Percentiles rank a stretch among this genome's conserved stretches.
Conservation (phyloP, 2,113 vertebrate species). For the Myiagra hebetior region DNA sequence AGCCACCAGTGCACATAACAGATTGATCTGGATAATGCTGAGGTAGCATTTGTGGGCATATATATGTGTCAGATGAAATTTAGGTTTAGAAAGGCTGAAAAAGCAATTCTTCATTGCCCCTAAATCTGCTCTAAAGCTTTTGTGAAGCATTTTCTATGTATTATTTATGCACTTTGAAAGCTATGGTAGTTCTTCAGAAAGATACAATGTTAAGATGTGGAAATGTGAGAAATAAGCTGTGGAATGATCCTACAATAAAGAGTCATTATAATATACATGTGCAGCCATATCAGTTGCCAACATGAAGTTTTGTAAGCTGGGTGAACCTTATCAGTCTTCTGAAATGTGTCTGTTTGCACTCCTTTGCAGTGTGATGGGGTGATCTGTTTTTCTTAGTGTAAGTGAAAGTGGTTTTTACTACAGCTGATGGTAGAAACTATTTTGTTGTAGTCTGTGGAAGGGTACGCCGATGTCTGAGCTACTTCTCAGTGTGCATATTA, state of each 20-base stretch:
- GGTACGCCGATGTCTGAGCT: not conserved
- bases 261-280: not conserved
- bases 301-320: not conserved
- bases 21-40: not conserved
- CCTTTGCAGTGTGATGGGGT: not conserved
- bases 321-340: not conserved
- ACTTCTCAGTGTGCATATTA: not conserved
- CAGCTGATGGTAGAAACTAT: not conserved
- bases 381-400: not conserved
- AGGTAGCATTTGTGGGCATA: not conserved
- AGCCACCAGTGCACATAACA: not conserved
- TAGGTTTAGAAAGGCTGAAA: not conserved
- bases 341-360: not conserved
- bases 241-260: not conserved
- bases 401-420: not conserved
- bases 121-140: not conserved
- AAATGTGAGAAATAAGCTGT: not conserved
- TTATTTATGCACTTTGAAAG: not conserved
- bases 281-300: not conserved
- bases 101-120: not conserved
- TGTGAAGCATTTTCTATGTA: not conserved
- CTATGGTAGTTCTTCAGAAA: not conserved
- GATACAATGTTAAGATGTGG: rapidly evolving
- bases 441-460: not conserved
- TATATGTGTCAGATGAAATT: not conserved